Evolutionary conservation across 2,888 invertebrate species (phyloP), one percentile per base, ranked within the genome.

Genomic region (Elmis aenea): DNA sequence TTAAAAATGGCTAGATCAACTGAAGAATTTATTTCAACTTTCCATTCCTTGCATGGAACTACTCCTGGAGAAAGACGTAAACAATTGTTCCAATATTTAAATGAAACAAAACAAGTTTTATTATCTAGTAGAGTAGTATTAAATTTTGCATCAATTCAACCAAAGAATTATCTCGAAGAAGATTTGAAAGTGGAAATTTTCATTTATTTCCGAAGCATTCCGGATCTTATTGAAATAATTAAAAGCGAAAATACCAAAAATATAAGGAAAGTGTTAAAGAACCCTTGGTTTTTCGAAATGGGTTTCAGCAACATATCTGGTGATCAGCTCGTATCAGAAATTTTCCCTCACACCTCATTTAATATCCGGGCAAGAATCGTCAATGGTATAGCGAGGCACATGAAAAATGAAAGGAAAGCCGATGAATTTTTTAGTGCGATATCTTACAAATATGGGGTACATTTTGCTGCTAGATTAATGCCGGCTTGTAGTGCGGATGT

Each of bases 111-210:
- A n/a, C n/a, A n/a, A n/a, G n/a, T n/a, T n/a, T n/a, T n/a, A n/a
- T n/a, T n/a, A n/a, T n/a, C n/a, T n/a, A n/a, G n/a, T n/a, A n/a
- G n/a, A n/a, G n/a, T n/a, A n/a, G n/a, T n/a, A n/a, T n/a, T n/a
- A n/a, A n/a, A 33, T 11, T 38, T 38, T 15, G 11, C 33, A 2
- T 10, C 5, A n/a, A 5, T 39, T 11, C 26, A 30, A 15, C 34
- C 40, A n/a, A 20, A 23, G 18, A 35, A 21, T n/a, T 11, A 22
- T 8, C 20, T 40, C 1, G 36, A 41, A 28, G 41, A 36, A 25
- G 33, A 33, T 13, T 45, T 47, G 21, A 42, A 38, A 34, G 21
- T 45, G 1, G 45, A 45, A 3, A 14, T 33, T 8, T 16, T 47
- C 5, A 16, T 45, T 12, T 32, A 28, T 15, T 47, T 38, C 28